Evolutionary conservation across 2,888 invertebrate species (phyloP), one percentile per base, ranked within the genome.

Genomic region (Tillus elongatus): DNA sequence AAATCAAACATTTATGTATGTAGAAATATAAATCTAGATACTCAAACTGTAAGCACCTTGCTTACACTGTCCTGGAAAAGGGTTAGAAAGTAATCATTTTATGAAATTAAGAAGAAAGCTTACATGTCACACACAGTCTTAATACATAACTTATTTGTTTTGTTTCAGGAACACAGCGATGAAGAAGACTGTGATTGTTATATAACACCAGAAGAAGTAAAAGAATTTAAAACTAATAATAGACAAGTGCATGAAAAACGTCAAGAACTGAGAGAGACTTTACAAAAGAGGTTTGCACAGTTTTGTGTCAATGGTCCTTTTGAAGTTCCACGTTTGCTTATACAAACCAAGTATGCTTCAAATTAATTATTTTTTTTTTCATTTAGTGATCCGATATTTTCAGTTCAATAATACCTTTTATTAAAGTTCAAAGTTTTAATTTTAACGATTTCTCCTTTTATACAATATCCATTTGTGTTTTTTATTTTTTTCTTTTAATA

Each of bases 141-240:
- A n/a, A n/a, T n/a, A n/a, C n/a, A n/a, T n/a, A n/a, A n/a, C n/a
- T n/a, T n/a, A n/a, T n/a, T n/a, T n/a, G n/a, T n/a, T n/a, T n/a
- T n/a, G n/a, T 59, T 66, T 31, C 57, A 87, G 86, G 81, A 85
- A 55, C 79, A 80, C 46, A 82, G 80, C 70, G 79, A 84, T 49
- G 81, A 79, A 47, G 81, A 82, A 49, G 82, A 79, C 54, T 77
- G 73, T 52, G 68, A 68, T 46, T 77, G 82, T 69, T 79, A 81
- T 72, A 90, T 91, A 71, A 87, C 90, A 48, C 78, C 82, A 52
- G 90, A 90, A 67, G 91, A 90, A 64, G 82, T 92, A 48, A 72
- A 79, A 67, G 84, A 85, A 67, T 91, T 89, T 65, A 82, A 85
- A 69, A 82, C 82, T 49, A 82, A 83, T 58, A 74, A 74, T 61